Evolutionary conservation across 2,113 vertebrate genomes (phyloP).

Genomic region (Apteryx owenii): DNA sequence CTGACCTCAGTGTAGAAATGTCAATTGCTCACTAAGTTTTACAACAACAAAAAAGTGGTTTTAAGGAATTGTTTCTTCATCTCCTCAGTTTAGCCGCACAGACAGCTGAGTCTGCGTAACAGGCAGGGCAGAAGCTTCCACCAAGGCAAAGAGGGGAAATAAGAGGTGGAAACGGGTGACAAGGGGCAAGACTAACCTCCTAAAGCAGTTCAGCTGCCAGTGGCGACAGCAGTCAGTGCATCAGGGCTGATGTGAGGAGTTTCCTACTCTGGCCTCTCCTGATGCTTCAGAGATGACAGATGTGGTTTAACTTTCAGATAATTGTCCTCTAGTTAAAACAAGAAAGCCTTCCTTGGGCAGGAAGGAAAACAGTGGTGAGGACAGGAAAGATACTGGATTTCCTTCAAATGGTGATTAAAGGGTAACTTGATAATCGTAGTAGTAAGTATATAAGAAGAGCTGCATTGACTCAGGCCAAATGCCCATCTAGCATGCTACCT

Average conservation of each 20-base stretch:
- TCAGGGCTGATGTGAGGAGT: background rate
- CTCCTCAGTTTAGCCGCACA: background rate
- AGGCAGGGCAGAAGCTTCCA: background rate
- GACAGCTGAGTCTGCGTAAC: background rate
- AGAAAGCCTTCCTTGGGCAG: background rate
- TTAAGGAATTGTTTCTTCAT: background rate
- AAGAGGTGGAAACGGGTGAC: background rate
- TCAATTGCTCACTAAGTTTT: background rate
- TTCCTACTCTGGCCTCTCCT: background rate
- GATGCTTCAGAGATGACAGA: background rate
- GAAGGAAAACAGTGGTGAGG: background rate
- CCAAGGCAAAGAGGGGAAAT: background rate
- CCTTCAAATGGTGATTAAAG: background rate
- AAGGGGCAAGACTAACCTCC: accelerated
- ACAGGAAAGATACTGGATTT: background rate
- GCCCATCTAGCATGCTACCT: background rate
- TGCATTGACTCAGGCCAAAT: background rate
- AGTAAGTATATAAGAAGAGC: background rate
- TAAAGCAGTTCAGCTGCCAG: background rate
- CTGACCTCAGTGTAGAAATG: background rate
- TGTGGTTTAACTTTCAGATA: background rate
- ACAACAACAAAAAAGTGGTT: background rate
- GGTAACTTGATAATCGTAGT: background rate
- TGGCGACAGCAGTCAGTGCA: background rate
- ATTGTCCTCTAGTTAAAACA: background rate